phyloP scores from a whole-genome alignment of 2,113 vertebrate genomes.

The Neoarius graeffei region DNA sequence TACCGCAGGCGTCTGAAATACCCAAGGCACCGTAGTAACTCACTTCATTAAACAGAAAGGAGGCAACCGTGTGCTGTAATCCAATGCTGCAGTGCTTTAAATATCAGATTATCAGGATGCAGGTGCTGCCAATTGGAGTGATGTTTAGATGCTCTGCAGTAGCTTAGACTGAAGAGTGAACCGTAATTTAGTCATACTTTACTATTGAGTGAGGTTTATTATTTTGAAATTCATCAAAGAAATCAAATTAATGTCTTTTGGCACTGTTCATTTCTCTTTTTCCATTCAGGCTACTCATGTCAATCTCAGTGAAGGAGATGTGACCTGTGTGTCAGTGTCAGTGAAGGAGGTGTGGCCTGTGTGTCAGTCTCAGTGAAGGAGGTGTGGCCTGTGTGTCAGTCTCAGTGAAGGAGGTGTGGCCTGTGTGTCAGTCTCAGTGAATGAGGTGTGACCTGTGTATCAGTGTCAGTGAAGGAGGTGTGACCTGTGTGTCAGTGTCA shows the following conservation, averaged over 20 bases:
- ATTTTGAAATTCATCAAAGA: too few species aligned
- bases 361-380: neutral
- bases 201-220: too few species aligned
- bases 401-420: too few species aligned
- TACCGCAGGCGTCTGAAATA: conserved; percentile 19
- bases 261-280: neutral
- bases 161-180: neutral
- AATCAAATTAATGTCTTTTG: too few species aligned
- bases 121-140: neutral
- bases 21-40: conserved; percentile 2
- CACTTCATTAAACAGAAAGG: conserved; percentile 42
- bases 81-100: neutral
- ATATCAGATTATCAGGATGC: neutral
- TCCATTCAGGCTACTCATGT: neutral
- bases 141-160: neutral
- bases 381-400: neutral
- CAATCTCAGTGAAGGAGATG: too few species aligned
- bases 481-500: too few species aligned
- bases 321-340: too few species aligned
- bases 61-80: conserved; percentile 12
- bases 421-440: neutral
- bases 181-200: neutral
- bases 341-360: neutral
- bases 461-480: too few species aligned
- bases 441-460: neutral